A percentile compares a stretch with the other conserved stretches of the same genome.
These are phyloP conservation scores for Corythornis leucogaster DNA, from an alignment of 2,797 vertebrate species.

Conservation along the genomic window DNA sequence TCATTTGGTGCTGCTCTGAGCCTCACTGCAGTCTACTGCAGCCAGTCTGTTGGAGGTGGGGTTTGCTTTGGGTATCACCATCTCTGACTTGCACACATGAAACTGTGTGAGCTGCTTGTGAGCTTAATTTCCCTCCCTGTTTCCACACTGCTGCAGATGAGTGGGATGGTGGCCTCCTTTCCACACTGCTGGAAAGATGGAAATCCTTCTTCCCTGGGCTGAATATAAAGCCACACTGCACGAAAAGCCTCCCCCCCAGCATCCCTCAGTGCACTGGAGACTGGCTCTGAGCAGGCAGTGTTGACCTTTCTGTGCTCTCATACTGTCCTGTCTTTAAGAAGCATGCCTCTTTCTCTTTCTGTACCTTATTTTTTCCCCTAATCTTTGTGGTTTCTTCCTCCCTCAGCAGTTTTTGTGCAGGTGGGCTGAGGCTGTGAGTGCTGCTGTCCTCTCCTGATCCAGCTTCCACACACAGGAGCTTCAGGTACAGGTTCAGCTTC, in stretches of 20 bases:
- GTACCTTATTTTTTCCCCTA: too few relatives aligned
- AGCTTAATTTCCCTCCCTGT: conserved; percentile 36
- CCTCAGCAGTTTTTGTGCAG: background rate
- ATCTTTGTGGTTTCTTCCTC: background rate
- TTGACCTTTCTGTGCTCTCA: conserved; percentile 5
- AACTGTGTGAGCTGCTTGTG: background rate
- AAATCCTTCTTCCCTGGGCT: conserved; percentile 1
- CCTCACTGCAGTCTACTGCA: background rate
- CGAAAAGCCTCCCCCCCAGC: conserved; percentile 12
- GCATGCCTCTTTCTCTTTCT: background rate
- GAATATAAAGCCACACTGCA: background rate
- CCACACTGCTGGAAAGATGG: conserved; percentile 23
- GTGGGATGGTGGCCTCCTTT: conserved; percentile 58
- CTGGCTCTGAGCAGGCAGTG: background rate
- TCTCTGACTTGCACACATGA: background rate
- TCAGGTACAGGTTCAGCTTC: background rate
- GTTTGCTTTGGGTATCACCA: background rate
- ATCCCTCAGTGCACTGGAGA: background rate
- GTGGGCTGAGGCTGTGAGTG: background rate
- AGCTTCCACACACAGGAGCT: background rate
- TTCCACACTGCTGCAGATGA: conserved; percentile 41
- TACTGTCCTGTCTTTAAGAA: background rate
- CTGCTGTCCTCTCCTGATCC: background rate
- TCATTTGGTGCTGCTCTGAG: background rate
- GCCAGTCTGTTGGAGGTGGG: background rate